phyloP scores from a whole-genome alignment of 2,113 vertebrate species.

The Callithrix jacchus region DNA sequence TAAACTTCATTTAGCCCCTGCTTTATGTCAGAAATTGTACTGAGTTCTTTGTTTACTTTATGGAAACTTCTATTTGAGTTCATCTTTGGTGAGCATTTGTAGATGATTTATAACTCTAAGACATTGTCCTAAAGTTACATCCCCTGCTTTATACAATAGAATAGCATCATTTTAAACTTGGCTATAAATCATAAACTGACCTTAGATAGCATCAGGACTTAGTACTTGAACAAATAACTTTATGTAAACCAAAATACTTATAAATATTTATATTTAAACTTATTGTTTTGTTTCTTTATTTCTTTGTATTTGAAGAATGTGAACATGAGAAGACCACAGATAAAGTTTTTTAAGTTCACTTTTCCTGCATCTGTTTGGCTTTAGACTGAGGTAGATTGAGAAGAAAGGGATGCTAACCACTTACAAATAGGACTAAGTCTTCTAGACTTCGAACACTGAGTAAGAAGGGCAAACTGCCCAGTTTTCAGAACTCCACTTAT shows the following conservation, averaged over 20 bases:
- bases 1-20: not conserved
- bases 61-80: not conserved
- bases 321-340: not conserved
- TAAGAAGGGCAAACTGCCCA: not conserved
- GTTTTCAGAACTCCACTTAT: not conserved
- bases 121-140: not conserved
- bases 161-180: not conserved
- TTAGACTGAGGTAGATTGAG: not conserved
- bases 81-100: not conserved
- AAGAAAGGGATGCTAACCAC: not conserved
- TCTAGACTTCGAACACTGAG: not conserved
- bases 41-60: not conserved
- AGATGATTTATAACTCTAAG: not conserved
- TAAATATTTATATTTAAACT: not conserved
- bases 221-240: constrained; percentile 30
- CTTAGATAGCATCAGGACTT: not conserved
- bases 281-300: not conserved
- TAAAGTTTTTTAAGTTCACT: not conserved
- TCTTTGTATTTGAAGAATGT: not conserved
- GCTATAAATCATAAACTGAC: constrained; percentile 1
- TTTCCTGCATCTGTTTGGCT: not conserved
- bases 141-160: not conserved
- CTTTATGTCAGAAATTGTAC: not conserved
- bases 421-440: not conserved
- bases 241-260: not conserved